Evolutionary conservation across 2,113 vertebrate genomes (phyloP).

Genomic region (Albula glossodonta): DNA sequence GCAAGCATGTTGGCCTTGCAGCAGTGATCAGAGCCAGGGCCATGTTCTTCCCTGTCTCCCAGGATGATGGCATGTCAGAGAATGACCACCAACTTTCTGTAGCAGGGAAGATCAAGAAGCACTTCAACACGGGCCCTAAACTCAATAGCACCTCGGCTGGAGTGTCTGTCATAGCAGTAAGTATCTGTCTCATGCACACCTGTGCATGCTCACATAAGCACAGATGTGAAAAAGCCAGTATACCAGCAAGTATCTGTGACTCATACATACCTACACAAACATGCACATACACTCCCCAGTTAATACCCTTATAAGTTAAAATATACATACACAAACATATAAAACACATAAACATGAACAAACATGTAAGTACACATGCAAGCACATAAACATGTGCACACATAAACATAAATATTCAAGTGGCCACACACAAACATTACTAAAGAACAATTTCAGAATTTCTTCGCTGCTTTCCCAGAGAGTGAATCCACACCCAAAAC

Average conservation of each 20-base stretch:
- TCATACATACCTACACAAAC: too few relatives aligned
- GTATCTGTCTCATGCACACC: conserved; percentile 53
- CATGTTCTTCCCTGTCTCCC: conserved; percentile 29
- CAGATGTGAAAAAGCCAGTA: too few relatives aligned
- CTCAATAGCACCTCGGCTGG: conserved; percentile 85
- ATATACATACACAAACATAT: too few relatives aligned
- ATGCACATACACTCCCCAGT: too few relatives aligned
- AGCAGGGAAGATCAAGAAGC: conserved; percentile 94
- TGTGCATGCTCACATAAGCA: too few relatives aligned
- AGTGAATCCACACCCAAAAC: neutral
- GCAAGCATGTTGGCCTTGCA: too few relatives aligned
- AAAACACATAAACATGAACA: too few relatives aligned
- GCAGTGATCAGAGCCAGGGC: neutral
- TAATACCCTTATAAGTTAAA: too few relatives aligned
- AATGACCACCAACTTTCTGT: conserved; percentile 90
- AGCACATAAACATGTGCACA: neutral
- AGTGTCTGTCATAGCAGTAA: conserved; percentile 96
- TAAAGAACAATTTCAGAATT: neutral
- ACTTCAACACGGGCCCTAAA: conserved; percentile 91
- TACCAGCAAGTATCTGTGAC: too few relatives aligned
- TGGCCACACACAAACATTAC: neutral
- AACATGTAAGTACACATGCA: neutral
- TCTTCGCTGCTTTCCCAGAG: too few relatives aligned
- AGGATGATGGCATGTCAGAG: conserved; percentile 89
- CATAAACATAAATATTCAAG: too few relatives aligned